phyloP scores from a whole-genome alignment of 2,888 invertebrate genomes.

The Tetragonisca angustula region DNA sequence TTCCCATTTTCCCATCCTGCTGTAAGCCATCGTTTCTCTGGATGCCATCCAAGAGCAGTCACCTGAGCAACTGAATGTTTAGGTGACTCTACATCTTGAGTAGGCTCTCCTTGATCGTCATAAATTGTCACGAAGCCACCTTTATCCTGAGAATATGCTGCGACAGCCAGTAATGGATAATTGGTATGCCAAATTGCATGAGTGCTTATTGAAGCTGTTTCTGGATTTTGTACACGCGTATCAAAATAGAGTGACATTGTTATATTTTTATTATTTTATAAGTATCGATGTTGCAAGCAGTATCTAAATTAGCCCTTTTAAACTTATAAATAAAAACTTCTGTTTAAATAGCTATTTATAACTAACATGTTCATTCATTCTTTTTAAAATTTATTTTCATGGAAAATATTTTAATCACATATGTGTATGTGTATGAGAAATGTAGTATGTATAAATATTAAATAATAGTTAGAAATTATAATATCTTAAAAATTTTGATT shows the following conservation, averaged over 20 bases:
- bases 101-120: conserved; percentile 92
- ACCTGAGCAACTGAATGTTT: conserved; percentile 92
- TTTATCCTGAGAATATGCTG: conserved; percentile 93
- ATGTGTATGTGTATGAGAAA: not conserved
- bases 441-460: not conserved
- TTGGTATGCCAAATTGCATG: conserved; percentile 93
- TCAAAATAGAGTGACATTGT: conserved; percentile 93
- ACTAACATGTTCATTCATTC: not conserved
- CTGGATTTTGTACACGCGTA: conserved; percentile 91
- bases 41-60: conserved; percentile 95
- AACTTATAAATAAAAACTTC: not conserved
- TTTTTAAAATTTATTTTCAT: not conserved
- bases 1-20: conserved; percentile 98
- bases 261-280: not conserved
- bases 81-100: conserved; percentile 91
- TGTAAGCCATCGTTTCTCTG: conserved; percentile 91
- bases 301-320: not conserved
- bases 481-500: conserved; percentile 1
- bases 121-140: conserved; percentile 95
- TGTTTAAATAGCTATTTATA: not conserved
- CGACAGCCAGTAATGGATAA: conserved; percentile 92
- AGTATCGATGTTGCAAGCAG: not conserved
- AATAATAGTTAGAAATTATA: not conserved
- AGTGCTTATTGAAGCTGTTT: conserved; percentile 91
- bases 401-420: not conserved